These are phyloP conservation scores for Pholis gunnellus DNA, from an alignment of 2,113 vertebrate genomes.

Conservation along the genomic window DNA sequence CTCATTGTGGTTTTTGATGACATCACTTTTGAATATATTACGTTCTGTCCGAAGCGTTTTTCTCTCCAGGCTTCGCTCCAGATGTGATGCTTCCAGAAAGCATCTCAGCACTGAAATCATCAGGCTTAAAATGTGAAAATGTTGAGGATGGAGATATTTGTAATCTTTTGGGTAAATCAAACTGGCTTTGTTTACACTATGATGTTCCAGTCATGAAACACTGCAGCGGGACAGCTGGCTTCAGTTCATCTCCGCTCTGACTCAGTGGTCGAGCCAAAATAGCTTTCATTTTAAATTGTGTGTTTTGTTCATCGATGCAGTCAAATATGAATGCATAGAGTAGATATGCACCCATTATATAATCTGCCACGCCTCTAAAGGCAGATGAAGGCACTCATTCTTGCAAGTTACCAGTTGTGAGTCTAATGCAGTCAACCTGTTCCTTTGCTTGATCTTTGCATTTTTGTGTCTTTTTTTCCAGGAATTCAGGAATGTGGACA, in stretches of 20 bases:
- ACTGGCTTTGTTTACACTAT: constrained; percentile 27
- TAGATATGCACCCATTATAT: background rate
- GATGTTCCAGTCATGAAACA: constrained; percentile 14
- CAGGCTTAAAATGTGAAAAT: background rate
- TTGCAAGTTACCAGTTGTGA: background rate
- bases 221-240: constrained; percentile 23
- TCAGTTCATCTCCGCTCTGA: constrained; percentile 35
- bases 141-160: constrained; percentile 13
- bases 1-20: background rate
- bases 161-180: constrained; percentile 32
- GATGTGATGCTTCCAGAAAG: constrained; percentile 1
- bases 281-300: background rate
- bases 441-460: constrained; percentile 13
- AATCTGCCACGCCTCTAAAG: background rate
- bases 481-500: constrained; percentile 95
- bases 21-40: background rate
- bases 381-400: background rate
- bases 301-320: background rate
- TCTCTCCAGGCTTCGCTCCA: background rate
- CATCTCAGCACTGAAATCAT: background rate
- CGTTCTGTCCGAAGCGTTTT: background rate
- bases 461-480: constrained; percentile 61
- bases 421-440: background rate
- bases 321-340: background rate
- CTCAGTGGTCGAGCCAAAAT: background rate